Evolutionary conservation across 2,888 invertebrate species (phyloP), one percentile per base, ranked within the genome.

Genomic region (Sympetrum striolatum): DNA sequence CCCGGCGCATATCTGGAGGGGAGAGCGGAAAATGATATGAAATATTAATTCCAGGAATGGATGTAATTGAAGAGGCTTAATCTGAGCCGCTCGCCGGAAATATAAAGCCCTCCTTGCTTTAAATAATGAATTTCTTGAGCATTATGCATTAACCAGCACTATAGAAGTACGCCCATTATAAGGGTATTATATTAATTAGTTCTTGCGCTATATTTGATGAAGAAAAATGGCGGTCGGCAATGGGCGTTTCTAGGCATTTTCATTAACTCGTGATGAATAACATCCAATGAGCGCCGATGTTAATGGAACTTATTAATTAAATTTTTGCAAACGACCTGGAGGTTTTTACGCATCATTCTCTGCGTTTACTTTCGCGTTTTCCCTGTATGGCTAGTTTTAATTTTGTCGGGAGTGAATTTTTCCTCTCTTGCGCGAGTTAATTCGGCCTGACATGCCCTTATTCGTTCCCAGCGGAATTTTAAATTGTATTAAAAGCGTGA

Each of bases 11-110:
- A 22, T 60, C 48, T 37, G 60, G 25, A 37, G 82, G 82, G 22
- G 2, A 64, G 58, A 37, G 25, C 37, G 37, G 37, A 86, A 86
- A 86, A 58, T 35, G 58, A 82, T 64, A 37, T 86, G 37, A 37
- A 86, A 86, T 58, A 86, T 86, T 86, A 86, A 86, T 86, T 60
- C 15, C 60, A 60, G 86, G 60, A 58, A 82, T 35, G 86, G 60
- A 86, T 60, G 60, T 37, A 37, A 25, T 64, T 86, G 37, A 86
- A 60, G 60, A 86, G 37, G 37, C 37, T 64, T 86, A 60, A 86
- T 60, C 64, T 64, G 53, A 64, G 60, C 86, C n/a, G 5, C 60
- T 58, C 37, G 53, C 86, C 86, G 86, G 86, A 86, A 86, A 60
- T 86, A n/a, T n/a, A 86, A 37, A 60, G 60, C 35, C 37, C n/a